Percentiles rank a stretch among this genome's conserved stretches.
Conservation (phyloP, 2,113 vertebrate genomes). For the Ophiodon elongatus region DNA sequence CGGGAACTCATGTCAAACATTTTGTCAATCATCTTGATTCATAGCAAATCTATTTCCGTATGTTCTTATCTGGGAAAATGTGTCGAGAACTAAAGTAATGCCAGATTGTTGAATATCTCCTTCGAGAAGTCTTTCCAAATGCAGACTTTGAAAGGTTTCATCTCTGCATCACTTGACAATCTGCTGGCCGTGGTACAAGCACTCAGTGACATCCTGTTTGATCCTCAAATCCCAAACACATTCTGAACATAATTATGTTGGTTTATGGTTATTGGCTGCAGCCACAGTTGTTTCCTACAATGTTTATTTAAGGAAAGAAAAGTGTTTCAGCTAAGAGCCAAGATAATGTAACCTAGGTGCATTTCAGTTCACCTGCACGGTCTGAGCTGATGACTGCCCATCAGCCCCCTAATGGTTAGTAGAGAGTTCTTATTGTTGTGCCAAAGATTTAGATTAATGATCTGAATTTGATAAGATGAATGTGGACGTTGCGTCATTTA, state of each 20-base stretch:
- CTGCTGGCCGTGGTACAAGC: conserved; percentile 57
- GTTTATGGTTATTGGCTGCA: conserved; percentile 71
- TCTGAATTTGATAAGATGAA: conserved; percentile 29
- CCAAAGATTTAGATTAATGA: conserved; percentile 42
- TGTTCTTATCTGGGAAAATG: conserved; percentile 23
- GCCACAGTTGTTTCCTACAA: conserved; percentile 59
- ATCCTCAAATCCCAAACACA: conserved; percentile 69
- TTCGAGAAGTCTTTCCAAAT: conserved; percentile 43
- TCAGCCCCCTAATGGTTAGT: conserved; percentile 10
- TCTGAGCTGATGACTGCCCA: conserved; percentile 53
- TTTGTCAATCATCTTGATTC: conserved; percentile 48
- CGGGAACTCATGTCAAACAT: conserved; percentile 39
- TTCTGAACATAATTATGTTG: conserved; percentile 71
- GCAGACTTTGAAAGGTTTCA: conserved; percentile 28
- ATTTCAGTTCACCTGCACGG: conserved; percentile 71
- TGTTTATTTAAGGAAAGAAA: conserved; percentile 74
- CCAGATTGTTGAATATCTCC: conserved; percentile 23
- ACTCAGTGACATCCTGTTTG: conserved; percentile 71
- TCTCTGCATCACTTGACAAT: conserved; percentile 55
- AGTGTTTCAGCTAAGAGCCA: conserved; percentile 49
- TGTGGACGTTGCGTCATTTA: conserved; percentile 8
- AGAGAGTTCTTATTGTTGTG: conserved; percentile 6
- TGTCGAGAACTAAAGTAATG: conserved; percentile 18
- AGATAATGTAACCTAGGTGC: conserved; percentile 40
- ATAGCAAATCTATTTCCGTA: conserved; percentile 31